Percentiles rank a stretch among this genome's conserved stretches.
These are phyloP conservation scores for Cistogaster globosa DNA, from an alignment of 2,888 invertebrate species.

Conservation along the genomic window DNA sequence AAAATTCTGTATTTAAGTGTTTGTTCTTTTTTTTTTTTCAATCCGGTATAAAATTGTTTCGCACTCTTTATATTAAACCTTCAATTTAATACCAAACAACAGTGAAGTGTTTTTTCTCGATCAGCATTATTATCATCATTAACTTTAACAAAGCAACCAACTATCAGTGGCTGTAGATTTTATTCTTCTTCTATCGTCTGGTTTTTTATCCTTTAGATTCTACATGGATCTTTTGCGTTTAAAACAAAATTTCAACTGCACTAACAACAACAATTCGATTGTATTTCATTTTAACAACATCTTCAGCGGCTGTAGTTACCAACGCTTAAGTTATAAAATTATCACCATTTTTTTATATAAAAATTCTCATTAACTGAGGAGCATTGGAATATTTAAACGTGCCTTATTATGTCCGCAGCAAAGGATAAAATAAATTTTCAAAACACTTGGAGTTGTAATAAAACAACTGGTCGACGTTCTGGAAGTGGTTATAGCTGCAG, in stretches of 20 bases:
- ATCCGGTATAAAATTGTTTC: slow-evolving; percentile 20
- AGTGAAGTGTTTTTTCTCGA: slow-evolving; percentile 26
- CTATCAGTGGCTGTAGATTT: slow-evolving; percentile 7
- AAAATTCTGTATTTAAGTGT: slow-evolving; percentile 36
- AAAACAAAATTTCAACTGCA: slow-evolving; percentile 35
- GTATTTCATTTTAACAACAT: slow-evolving; percentile 64
- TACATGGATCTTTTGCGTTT: slow-evolving; percentile 61
- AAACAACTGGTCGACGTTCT: slow-evolving; percentile 82
- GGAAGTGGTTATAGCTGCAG: slow-evolving; percentile 83
- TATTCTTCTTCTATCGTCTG: not conserved
- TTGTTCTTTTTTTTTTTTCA: not conserved
- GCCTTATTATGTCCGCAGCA: slow-evolving; percentile 72
- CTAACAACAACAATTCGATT: slow-evolving; percentile 22
- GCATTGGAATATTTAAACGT: too few relatives aligned
- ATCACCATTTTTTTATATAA: not conserved
- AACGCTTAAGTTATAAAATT: not conserved
- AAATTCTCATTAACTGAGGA: not conserved
- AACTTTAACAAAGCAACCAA: slow-evolving; percentile 18
- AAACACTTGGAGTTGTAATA: slow-evolving; percentile 82
- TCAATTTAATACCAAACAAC: slow-evolving; percentile 36
- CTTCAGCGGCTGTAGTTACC: slow-evolving; percentile 50
- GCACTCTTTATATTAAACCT: slow-evolving; percentile 2
- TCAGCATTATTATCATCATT: slow-evolving; percentile 17
- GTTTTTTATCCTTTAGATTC: slow-evolving; percentile 31
- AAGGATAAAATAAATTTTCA: slow-evolving; percentile 82